These are phyloP conservation scores for Protosalanx chinensis DNA, from an alignment of 2,797 vertebrate species.

Conservation along the genomic window DNA sequence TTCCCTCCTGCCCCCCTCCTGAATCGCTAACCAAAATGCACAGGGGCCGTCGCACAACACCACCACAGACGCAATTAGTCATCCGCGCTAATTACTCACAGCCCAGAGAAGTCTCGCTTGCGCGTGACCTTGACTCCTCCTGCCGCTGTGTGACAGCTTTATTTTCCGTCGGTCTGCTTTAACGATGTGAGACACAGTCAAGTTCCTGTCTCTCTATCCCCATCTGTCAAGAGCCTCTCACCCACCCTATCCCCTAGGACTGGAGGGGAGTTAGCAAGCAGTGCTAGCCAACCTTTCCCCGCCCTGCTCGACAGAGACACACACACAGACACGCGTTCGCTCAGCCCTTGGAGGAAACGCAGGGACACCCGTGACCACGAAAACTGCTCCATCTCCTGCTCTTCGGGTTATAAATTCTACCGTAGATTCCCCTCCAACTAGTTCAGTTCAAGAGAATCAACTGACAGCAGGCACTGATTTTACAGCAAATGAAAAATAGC, in stretches of 20 bases:
- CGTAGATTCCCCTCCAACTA: too few relatives aligned
- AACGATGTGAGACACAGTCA: conserved; percentile 50
- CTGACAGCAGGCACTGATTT: too few relatives aligned
- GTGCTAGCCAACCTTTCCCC: conserved; percentile 40
- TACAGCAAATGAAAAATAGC: neutral
- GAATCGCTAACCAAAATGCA: neutral
- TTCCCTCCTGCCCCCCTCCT: neutral
- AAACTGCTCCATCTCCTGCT: conserved; percentile 17
- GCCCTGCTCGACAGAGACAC: neutral
- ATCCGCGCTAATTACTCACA: neutral
- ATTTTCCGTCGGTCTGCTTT: conserved; percentile 36
- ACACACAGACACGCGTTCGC: neutral
- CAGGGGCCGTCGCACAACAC: neutral
- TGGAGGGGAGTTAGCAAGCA: neutral
- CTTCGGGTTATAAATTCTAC: neutral
- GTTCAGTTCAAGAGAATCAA: too few relatives aligned
- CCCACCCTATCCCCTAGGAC: conserved; percentile 21
- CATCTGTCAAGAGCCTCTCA: conserved; percentile 54
- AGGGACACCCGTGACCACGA: conserved; percentile 26
- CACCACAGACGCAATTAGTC: neutral
- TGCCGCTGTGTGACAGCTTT: conserved; percentile 25
- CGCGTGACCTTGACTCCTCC: conserved; percentile 40
- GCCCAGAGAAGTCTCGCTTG: conserved; percentile 27
- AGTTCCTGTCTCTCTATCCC: conserved; percentile 47
- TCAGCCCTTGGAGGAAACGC: conserved; percentile 38